Evolutionary conservation across 2,113 vertebrate genomes (phyloP), one percentile per base, ranked within the genome.

Genomic region (Strigops habroptila): DNA sequence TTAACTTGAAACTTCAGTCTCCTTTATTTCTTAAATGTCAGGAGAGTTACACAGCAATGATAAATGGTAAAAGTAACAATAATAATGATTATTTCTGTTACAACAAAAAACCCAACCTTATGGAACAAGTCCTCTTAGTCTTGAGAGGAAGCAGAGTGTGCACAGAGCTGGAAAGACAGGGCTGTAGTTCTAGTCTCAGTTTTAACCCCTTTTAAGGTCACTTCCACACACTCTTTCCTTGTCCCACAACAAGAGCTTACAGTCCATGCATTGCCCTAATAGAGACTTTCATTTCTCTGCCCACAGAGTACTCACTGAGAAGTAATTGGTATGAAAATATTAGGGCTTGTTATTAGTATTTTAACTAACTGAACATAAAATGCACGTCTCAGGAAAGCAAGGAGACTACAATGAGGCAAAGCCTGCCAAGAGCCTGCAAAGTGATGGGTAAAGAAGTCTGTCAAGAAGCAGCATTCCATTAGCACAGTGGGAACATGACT

Each of bases 11-110:
- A 90, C 33, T 87, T 90, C 43, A 30, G 76, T 88, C 87, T 92
- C 91, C 82, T 96, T 96, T 96, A 96, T 90, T 94, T 90, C 44
- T 91, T 71, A 79, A 87, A 48, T 59, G 62, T 28, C 18, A 59
- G 89, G 89, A 87, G 91, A 80, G 81, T 89, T 95, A 92, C 78
- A 85, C 30, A 71, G 83, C 63, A 60, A 23, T 52, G 80, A 79
- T 5, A 10, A 96, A 76, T 30, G 39, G 62, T 10, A 27, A n/a
- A 86, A 86, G 86, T 71, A 76, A 78, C 13, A 33, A 62, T 17
- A 60, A 92, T 60, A 71, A 84, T 60, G 39, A 91, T 87, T 57
- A 49, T 63, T 55, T 85, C 39, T 75, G 65, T 57, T 82, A 84
- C 39, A 91, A 48, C 18, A 68, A 84, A 22, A 67, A 64, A 25